These are phyloP conservation scores for Tenthredo distinguenda DNA, from an alignment of 2,888 invertebrate species.

Conservation along the genomic window DNA sequence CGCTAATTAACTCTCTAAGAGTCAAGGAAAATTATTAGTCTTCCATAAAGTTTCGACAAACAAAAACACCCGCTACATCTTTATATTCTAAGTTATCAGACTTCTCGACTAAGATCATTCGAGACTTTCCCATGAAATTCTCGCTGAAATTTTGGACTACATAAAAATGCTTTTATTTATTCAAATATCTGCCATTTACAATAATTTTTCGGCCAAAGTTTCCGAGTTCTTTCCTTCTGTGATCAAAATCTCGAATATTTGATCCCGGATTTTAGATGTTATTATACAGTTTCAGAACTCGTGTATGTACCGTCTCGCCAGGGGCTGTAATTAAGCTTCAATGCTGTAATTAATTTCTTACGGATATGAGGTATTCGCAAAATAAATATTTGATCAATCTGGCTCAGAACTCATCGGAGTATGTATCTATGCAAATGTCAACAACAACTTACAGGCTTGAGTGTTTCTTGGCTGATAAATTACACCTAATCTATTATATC, in stretches of 20 bases:
- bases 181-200: not conserved
- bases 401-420: not conserved
- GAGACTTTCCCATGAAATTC: not conserved
- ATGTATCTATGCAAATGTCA: not conserved
- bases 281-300: not conserved
- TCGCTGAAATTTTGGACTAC: not conserved
- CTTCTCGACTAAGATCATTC: not conserved
- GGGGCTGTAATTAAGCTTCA: not conserved
- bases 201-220: not conserved
- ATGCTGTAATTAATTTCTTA: not conserved
- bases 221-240: not conserved
- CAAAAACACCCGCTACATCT: not conserved
- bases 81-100: not conserved
- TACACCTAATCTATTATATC: not conserved
- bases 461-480: not conserved
- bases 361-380: not conserved
- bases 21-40: conserved; percentile 10
- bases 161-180: not conserved
- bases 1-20: conserved; percentile 9
- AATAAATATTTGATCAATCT: not conserved
- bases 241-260: not conserved
- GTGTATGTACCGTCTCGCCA: not conserved
- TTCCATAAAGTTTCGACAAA: not conserved
- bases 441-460: not conserved
- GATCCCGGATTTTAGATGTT: not conserved